Evolutionary conservation across 2,888 invertebrate genomes (phyloP).

Genomic region (Monopis laevigella): DNA sequence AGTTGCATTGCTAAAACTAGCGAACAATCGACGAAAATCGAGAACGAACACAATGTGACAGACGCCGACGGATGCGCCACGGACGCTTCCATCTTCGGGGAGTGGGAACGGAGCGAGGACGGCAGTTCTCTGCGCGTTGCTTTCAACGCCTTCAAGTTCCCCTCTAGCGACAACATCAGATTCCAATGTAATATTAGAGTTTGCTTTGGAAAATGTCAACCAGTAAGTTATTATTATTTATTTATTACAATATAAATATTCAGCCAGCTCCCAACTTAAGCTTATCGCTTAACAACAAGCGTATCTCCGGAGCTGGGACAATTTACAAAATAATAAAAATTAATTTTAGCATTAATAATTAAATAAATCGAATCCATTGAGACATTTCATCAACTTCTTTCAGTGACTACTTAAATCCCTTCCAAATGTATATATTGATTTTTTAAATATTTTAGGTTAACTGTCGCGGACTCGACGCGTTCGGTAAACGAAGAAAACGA

Average conservation of each 20-base stretch:
- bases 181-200: slow-evolving; percentile 97
- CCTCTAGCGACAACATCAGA: slow-evolving; percentile 90
- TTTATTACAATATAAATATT: too few relatives aligned
- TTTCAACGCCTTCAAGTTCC: slow-evolving; percentile 96
- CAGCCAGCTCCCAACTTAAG: too few relatives aligned
- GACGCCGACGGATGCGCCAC: slow-evolving; percentile 95
- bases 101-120: slow-evolving; percentile 90
- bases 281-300: too few relatives aligned
- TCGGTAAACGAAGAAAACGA: slow-evolving; percentile 80
- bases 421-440: too few relatives aligned
- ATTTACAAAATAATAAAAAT: too few relatives aligned
- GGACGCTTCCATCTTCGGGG: slow-evolving; percentile 91
- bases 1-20: slow-evolving; percentile 94
- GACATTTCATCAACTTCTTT: too few relatives aligned
- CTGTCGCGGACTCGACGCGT: slow-evolving; percentile 90
- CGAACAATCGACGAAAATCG: slow-evolving; percentile 78
- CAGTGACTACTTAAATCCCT: too few relatives aligned
- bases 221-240: slow-evolving; percentile 71
- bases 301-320: too few relatives aligned
- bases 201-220: slow-evolving; percentile 95
- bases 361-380: too few relatives aligned
- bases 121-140: slow-evolving; percentile 86
- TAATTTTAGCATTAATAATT: too few relatives aligned
- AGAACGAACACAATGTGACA: slow-evolving; percentile 92
- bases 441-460: slow-evolving; percentile 80